Evolutionary conservation across 1,140 invertebrate genomes (phyloP).

Genomic region (Drosophila paulistorum): DNA sequence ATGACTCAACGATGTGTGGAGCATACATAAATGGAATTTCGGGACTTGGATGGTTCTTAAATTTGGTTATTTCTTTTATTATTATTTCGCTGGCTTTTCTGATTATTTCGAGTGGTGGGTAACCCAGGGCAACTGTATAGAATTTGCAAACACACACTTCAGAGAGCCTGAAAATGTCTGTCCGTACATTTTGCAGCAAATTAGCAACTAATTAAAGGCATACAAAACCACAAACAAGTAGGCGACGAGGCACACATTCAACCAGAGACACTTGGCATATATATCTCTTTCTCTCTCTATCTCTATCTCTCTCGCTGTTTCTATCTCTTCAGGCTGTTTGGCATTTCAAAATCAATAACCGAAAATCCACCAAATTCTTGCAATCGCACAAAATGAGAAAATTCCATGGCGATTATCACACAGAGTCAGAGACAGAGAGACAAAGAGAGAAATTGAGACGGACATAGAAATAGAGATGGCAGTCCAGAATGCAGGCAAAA

Average conservation of each 20-base stretch:
- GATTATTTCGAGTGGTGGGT: background rate
- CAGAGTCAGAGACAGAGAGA: slow-evolving; percentile 32
- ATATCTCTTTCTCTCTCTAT: background rate
- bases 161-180: slow-evolving; percentile 8
- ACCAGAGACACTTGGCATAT: slow-evolving; percentile 3
- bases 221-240: slow-evolving; percentile 35
- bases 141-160: slow-evolving; percentile 8
- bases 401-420: slow-evolving; percentile 69
- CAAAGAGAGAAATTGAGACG: slow-evolving; percentile 19
- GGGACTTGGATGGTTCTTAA: background rate
- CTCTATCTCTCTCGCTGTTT: background rate
- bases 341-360: slow-evolving; percentile 74
- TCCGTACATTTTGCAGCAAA: slow-evolving; percentile 42
- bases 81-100: background rate
- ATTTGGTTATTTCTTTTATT: background rate
- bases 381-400: slow-evolving; percentile 76
- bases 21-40: background rate
- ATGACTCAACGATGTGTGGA: slow-evolving; percentile 14
- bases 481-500: slow-evolving; percentile 55
- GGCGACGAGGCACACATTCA: slow-evolving; percentile 16
- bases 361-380: slow-evolving; percentile 74
- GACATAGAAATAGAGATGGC: background rate
- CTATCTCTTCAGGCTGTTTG: slow-evolving; percentile 33
- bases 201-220: slow-evolving; percentile 77
- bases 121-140: background rate